Base-by-base conservation (phyloP, 2,113 vertebrate species). In the Toxotes chatareus region DNA sequence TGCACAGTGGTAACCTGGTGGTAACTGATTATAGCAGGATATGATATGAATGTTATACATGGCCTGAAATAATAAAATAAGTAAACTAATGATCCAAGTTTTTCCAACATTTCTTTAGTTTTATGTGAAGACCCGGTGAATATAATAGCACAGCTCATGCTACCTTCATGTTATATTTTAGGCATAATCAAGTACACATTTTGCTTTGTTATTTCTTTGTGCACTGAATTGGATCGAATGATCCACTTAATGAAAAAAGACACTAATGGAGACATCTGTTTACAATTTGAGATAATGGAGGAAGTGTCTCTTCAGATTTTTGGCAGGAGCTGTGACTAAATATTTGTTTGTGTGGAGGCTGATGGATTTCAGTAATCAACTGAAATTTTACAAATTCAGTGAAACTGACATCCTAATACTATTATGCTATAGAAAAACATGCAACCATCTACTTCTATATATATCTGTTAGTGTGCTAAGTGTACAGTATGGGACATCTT, bases 401-500 rank as follows among this genome's bases (percentile, higher is more conserved):
- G 23, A 34, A 51, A 46, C 9, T 2, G 34, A 69, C 56, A 62
- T 42, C 3, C 17, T 44, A 32, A 14, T 21, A 19, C 42, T 11
- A n/a, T n/a, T 7, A 36, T 34, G 6, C 67, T 51, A 44, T 21
- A 16, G 21, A 31, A 73, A 27, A 57, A 42, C 31, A 31, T 62
- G 34, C 62, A 14, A 47, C 23, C 9, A 38, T 69, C 61, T 38
- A 8, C 10, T 14, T 69, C 17, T 59, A 2, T 55, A 27, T 40
- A 44, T 5, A 70, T 51, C 46, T 32, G 31, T n/a, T 10, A 10
- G 7, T 56, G 49, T 73, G 36, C 60, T 68, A 65, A 17, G 70
- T 32, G 1, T 55, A 57, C 55, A 60, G 62, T 40, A 8, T 32
- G 31, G 0, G 55, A 80, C 83, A 89, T 88, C n/a, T 87, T 88